phyloP scores from a whole-genome alignment of 2,113 vertebrate species.

The Gulo gulo region DNA sequence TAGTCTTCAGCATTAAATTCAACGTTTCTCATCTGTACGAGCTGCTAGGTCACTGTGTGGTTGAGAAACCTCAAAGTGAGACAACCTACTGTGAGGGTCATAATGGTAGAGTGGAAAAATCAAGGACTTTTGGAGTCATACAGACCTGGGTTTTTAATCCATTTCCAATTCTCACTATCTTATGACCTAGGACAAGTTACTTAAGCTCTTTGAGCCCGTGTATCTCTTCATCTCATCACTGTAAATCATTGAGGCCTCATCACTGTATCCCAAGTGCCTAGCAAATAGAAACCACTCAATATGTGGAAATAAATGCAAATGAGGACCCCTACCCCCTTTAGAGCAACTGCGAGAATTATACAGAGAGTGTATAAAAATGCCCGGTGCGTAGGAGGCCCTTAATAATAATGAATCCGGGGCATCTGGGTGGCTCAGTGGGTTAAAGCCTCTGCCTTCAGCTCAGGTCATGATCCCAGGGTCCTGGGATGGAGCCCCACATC shows the following conservation, averaged over 20 bases:
- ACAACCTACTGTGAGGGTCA: neutral
- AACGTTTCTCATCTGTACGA: neutral
- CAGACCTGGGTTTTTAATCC: conserved; percentile 45
- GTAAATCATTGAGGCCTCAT: neutral
- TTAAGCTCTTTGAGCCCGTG: neutral
- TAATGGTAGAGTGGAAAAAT: conserved; percentile 4
- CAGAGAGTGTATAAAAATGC: conserved; percentile 29
- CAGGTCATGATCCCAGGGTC: too few relatives aligned
- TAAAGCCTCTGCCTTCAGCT: too few relatives aligned
- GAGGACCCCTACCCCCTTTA: neutral
- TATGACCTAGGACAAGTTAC: conserved; percentile 42
- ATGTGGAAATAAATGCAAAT: conserved; percentile 43
- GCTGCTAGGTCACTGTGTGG: neutral
- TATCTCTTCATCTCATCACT: conserved; percentile 21
- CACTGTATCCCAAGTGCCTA: neutral
- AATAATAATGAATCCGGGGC: conserved; percentile 5
- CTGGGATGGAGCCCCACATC: too few relatives aligned
- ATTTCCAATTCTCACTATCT: conserved; percentile 34
- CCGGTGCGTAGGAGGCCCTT: neutral
- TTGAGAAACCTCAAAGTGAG: conserved; percentile 26
- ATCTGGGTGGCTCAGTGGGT: too few relatives aligned
- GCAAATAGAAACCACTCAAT: conserved; percentile 15
- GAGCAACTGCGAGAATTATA: neutral
- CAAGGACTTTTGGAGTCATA: conserved; percentile 11
- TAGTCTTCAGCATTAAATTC: conserved; percentile 7